Conservation (phyloP, 2,113 vertebrate species). For the Axis porcinus region DNA sequence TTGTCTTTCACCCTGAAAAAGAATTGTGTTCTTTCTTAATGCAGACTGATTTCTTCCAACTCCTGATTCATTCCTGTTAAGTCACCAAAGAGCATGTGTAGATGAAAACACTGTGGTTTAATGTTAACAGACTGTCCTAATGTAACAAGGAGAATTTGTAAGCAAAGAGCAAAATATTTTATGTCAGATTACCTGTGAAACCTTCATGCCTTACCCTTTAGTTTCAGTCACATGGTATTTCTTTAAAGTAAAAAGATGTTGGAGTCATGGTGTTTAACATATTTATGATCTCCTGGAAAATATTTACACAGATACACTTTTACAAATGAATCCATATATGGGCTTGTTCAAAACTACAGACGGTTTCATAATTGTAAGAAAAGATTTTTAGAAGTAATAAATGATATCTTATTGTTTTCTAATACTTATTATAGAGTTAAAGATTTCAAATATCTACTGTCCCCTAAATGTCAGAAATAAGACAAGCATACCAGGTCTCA, state of each 20-base stretch:
- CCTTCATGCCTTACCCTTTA: neutral
- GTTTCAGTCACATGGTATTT: neutral
- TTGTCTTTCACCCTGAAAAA: neutral
- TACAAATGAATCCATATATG: neutral
- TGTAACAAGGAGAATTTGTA: neutral
- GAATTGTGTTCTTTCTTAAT: conserved; percentile 11
- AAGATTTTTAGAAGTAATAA: conserved; percentile 2
- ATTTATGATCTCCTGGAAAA: neutral
- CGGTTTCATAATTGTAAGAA: neutral
- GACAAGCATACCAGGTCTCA: neutral
- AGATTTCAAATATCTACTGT: neutral
- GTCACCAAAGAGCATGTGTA: neutral
- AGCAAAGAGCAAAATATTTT: neutral
- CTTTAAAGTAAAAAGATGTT: conserved; percentile 36
- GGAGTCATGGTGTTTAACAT: neutral
- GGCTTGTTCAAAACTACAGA: neutral
- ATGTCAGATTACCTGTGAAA: neutral
- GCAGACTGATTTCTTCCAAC: neutral
- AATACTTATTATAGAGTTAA: neutral
- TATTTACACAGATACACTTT: neutral
- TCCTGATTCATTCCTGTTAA: neutral
- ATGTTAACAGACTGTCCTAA: neutral
- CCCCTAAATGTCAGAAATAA: neutral
- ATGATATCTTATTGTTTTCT: neutral
- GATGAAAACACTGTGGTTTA: neutral